Percentiles rank a stretch among this genome's conserved stretches.
phyloP scores from a whole-genome alignment of 2,113 vertebrate species.

The Myotis lucifugus region DNA sequence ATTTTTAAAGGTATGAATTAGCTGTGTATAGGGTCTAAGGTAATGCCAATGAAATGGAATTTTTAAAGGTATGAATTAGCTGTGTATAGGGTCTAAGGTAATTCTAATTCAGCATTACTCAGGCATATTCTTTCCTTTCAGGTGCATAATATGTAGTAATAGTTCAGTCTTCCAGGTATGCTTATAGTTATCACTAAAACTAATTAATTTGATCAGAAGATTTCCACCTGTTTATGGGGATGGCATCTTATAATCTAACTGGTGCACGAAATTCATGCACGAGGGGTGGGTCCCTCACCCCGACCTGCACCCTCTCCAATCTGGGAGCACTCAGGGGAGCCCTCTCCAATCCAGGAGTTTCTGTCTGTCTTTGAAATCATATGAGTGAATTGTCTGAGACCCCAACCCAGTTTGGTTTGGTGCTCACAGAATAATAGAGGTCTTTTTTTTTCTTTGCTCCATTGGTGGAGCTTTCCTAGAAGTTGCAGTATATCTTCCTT shows the following conservation, averaged over 20 bases:
- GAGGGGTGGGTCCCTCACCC: too few relatives aligned
- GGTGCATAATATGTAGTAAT: background rate
- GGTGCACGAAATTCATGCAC: too few relatives aligned
- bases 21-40: background rate
- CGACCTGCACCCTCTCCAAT: too few relatives aligned
- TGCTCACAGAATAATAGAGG: too few relatives aligned
- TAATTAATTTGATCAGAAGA: background rate
- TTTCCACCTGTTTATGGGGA: background rate
- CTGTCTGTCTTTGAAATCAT: too few relatives aligned
- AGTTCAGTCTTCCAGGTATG: background rate
- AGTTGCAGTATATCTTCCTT: too few relatives aligned
- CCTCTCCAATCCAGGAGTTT: too few relatives aligned
- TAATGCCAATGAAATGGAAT: background rate
- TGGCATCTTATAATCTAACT: background rate
- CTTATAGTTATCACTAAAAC: conserved; percentile 47
- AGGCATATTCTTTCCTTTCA: background rate
- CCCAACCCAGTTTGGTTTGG: too few relatives aligned
- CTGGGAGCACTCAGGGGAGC: too few relatives aligned
- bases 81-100: background rate
- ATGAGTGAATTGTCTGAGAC: too few relatives aligned
- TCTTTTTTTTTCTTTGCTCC: too few relatives aligned
- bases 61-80: background rate
- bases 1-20: background rate
- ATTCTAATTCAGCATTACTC: background rate
- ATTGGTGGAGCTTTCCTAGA: too few relatives aligned